A percentile compares a stretch with the other conserved stretches of the same genome.
These are phyloP conservation scores for Branchellion lobata DNA, from an alignment of 2,888 invertebrate genomes.

Conservation along the genomic window DNA sequence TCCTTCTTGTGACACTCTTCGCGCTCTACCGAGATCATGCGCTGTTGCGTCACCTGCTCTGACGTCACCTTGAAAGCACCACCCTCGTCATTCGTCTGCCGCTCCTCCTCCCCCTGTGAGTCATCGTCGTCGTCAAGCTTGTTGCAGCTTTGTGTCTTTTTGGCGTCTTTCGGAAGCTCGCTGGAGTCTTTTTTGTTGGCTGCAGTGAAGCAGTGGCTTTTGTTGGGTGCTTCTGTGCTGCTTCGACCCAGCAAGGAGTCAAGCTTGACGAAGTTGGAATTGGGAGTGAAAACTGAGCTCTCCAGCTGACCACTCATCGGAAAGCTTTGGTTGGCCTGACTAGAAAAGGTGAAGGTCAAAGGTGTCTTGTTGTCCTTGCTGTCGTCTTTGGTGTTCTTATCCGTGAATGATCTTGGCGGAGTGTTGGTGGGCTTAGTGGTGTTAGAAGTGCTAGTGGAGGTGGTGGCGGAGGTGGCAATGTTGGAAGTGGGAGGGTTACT, in stretches of 20 bases:
- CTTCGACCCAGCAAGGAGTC: neutral
- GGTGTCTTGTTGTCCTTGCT: neutral
- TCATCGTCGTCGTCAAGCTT: neutral
- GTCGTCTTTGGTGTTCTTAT: neutral
- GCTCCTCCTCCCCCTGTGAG: neutral
- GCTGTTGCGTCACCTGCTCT: conserved; percentile 36
- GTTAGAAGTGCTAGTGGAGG: too few species aligned
- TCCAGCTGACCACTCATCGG: conserved; percentile 33
- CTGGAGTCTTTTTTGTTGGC: too few species aligned
- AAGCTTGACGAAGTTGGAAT: conserved; percentile 34
- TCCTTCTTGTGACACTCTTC: conserved; percentile 41
- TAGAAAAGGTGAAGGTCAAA: conserved; percentile 23
- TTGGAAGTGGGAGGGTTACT: neutral
- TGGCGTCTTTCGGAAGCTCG: neutral
- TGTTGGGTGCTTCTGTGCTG: neutral
- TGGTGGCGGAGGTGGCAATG: neutral
- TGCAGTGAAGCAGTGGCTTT: too few species aligned
- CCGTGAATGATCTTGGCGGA: neutral
- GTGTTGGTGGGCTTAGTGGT: neutral
- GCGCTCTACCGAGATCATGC: conserved; percentile 38
- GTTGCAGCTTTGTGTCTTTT: neutral
- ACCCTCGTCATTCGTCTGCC: neutral
- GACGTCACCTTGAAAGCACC: conserved; percentile 25
- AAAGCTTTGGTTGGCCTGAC: conserved; percentile 18
- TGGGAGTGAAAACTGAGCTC: conserved; percentile 6